Evolutionary conservation across 2,113 vertebrate genomes (phyloP).

Genomic region (Cottus gobio): DNA sequence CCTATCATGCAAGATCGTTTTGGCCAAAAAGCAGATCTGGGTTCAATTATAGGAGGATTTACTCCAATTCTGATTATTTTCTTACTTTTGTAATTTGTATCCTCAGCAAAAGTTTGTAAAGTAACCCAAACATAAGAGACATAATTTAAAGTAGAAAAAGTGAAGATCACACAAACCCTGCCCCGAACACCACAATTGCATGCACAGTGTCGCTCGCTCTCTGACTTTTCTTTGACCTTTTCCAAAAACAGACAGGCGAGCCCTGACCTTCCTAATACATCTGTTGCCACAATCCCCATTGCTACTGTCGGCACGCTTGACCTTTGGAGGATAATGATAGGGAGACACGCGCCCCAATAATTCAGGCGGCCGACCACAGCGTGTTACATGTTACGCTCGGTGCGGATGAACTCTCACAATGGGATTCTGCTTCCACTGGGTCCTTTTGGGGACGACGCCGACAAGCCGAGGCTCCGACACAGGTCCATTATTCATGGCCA

Average conservation of each 20-base stretch:
- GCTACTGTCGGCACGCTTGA: conserved; percentile 15
- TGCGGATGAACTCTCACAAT: conserved; percentile 16
- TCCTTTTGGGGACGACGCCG: conserved; percentile 39
- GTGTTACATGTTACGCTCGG: not conserved
- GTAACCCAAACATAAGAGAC: not conserved
- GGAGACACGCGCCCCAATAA: conserved; percentile 13
- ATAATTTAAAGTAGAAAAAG: not conserved
- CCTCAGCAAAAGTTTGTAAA: not conserved
- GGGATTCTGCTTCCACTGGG: conserved; percentile 33
- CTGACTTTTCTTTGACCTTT: conserved; percentile 50
- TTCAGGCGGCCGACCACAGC: conserved; percentile 8
- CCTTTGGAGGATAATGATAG: conserved; percentile 53
- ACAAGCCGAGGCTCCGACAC: conserved; percentile 41
- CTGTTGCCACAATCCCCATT: conserved; percentile 30
- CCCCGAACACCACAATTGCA: not conserved
- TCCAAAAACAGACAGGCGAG: conserved; percentile 12
- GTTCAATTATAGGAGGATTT: conserved; percentile 11
- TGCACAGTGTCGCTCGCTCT: not conserved
- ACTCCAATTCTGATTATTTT: not conserved
- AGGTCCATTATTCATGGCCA: conserved; percentile 63
- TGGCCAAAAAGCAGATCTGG: not conserved
- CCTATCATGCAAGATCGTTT: conserved; percentile 3
- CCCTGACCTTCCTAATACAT: conserved; percentile 51
- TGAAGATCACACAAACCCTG: not conserved
- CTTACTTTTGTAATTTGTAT: not conserved